Evolutionary conservation across 2,888 invertebrate genomes (phyloP).

Genomic region (Marasmarcha lunaedactyla): DNA sequence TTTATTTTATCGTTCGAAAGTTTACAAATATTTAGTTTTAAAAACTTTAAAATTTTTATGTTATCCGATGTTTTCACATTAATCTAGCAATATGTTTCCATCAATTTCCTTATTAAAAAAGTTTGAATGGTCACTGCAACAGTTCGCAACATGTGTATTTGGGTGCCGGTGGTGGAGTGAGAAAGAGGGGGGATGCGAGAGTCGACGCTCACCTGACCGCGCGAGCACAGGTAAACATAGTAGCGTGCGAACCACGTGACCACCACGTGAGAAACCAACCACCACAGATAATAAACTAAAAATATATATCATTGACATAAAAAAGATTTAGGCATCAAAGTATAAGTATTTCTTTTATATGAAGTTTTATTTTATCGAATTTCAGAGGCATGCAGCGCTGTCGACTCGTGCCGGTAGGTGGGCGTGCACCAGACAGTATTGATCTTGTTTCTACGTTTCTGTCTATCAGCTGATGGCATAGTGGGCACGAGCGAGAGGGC

Average conservation of each 20-base stretch:
- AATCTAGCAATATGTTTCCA: background rate
- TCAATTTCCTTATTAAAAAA: constrained; percentile 1
- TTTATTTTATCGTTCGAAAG: no score
- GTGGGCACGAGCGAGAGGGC: constrained; percentile 37
- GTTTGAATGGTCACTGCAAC: background rate
- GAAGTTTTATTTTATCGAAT: constrained; percentile 66
- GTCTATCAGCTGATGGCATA: constrained; percentile 27
- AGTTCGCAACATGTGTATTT: constrained; percentile 1
- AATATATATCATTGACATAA: background rate
- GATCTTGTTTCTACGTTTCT: constrained; percentile 56
- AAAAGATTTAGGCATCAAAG: background rate
- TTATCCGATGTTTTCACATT: no score
- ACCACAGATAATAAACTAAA: background rate
- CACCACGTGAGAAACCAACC: constrained; percentile 36
- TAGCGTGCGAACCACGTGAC: constrained; percentile 62
- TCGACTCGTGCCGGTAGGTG: constrained; percentile 52
- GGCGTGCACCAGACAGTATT: constrained; percentile 68
- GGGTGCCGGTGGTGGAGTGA: background rate
- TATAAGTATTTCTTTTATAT: constrained; percentile 29
- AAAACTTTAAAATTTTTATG: no score
- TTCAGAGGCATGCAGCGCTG: constrained; percentile 63
- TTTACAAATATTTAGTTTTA: no score
- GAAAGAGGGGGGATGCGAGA: constrained; percentile 19
- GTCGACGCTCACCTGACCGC: constrained; percentile 52
- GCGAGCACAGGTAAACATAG: constrained; percentile 63